phyloP scores from a whole-genome alignment of 2,888 invertebrate genomes.

The Hirtodrosophila trivittata region DNA sequence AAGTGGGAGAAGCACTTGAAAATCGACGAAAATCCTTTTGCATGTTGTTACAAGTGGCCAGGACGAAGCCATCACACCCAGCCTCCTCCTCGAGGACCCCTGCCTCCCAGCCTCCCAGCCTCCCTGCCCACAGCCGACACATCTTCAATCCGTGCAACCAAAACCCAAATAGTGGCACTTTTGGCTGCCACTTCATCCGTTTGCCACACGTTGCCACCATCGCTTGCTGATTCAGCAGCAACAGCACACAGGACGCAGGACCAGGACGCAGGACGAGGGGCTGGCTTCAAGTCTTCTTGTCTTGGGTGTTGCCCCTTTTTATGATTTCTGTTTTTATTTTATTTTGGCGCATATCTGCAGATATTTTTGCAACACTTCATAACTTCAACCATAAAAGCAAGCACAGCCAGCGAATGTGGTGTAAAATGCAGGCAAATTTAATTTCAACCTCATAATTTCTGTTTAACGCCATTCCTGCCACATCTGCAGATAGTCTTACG shows the following conservation, averaged over 20 bases:
- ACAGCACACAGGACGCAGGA: too few species aligned
- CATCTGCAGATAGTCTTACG: slow-evolving; percentile 49
- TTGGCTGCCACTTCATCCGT: slow-evolving; percentile 51
- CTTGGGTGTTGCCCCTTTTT: slow-evolving; percentile 6
- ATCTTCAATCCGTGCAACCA: slow-evolving; percentile 45
- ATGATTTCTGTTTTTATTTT: slow-evolving; percentile 36
- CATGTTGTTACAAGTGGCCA: slow-evolving; percentile 74
- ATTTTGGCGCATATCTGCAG: slow-evolving; percentile 60
- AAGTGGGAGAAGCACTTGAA: slow-evolving; percentile 52
- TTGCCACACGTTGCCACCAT: slow-evolving; percentile 46
- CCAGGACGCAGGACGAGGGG: slow-evolving; percentile 15
- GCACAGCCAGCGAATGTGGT: slow-evolving; percentile 53
- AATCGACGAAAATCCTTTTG: slow-evolving; percentile 78
- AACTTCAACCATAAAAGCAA: slow-evolving; percentile 65
- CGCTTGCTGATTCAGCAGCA: slow-evolving; percentile 61
- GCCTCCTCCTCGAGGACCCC: background rate
- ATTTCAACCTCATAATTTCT: slow-evolving; percentile 70
- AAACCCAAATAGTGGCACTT: slow-evolving; percentile 63
- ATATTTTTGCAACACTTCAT: slow-evolving; percentile 75
- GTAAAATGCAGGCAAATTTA: slow-evolving; percentile 69
- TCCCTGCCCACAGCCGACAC: slow-evolving; percentile 1
- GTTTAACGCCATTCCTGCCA: slow-evolving; percentile 38
- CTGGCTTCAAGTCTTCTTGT: slow-evolving; percentile 17
- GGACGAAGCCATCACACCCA: slow-evolving; percentile 3
- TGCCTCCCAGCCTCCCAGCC: too few species aligned